phyloP scores from a whole-genome alignment of 2,113 vertebrate genomes.

The Corythornis cristatus region DNA sequence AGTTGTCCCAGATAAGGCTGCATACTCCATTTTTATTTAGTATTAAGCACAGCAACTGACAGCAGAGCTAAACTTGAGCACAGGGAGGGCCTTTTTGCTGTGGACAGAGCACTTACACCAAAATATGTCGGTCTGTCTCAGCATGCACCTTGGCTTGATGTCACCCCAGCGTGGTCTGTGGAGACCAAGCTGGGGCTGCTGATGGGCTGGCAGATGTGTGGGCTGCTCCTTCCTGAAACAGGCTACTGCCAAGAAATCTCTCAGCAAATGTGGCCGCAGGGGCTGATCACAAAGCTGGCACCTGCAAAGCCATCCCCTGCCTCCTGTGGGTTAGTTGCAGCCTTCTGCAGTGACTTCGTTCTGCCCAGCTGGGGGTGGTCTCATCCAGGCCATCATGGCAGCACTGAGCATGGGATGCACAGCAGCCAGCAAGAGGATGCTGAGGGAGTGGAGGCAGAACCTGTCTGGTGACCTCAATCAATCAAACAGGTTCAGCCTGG shows the following conservation, averaged over 20 bases:
- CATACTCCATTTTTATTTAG: not conserved
- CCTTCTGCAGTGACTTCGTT: not conserved
- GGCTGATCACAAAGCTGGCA: not conserved
- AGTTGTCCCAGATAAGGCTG: not conserved
- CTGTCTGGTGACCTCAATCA: not conserved
- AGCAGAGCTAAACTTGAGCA: not conserved
- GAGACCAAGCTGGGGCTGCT: not conserved
- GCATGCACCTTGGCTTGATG: not conserved
- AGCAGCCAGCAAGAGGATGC: not conserved
- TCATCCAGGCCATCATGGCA: not conserved
- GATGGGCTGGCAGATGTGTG: not conserved
- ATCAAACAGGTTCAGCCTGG: not conserved
- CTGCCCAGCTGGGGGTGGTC: not conserved
- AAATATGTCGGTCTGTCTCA: not conserved
- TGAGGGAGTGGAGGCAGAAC: not conserved
- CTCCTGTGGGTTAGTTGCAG: accelerated
- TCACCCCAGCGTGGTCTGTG: not conserved
- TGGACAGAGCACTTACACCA: not conserved
- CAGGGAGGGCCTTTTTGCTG: not conserved
- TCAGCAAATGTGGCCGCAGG: not conserved
- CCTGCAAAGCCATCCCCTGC: not conserved
- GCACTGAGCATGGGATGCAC: not conserved
- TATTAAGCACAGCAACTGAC: not conserved
- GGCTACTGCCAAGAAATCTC: not conserved
- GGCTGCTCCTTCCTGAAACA: not conserved